Conservation (phyloP, 2,113 vertebrate genomes). For the Eublepharis macularius region DNA sequence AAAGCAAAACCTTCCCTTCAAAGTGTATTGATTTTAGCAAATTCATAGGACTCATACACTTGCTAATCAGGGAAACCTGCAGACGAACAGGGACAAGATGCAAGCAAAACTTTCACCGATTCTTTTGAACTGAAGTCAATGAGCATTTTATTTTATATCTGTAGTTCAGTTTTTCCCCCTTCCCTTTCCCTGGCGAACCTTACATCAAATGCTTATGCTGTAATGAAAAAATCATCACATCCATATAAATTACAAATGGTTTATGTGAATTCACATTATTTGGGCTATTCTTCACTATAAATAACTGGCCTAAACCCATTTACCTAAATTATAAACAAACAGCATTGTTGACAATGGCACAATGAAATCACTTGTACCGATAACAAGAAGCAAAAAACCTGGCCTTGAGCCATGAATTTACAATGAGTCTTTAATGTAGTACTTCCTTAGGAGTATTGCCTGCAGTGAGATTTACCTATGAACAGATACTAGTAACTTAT, state of each 20-base stretch:
- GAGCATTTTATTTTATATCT: not conserved
- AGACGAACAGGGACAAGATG: not conserved
- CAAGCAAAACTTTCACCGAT: not conserved
- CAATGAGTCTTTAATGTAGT: not conserved
- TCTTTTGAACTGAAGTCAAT: not conserved
- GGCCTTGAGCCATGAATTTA: not conserved
- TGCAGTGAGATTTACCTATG: not conserved
- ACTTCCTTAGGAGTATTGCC: not conserved
- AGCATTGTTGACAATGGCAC: not conserved
- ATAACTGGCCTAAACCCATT: not conserved
- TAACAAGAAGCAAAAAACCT: not conserved
- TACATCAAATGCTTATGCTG: not conserved
- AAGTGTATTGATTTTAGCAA: not conserved
- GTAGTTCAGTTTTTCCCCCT: not conserved
- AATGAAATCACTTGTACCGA: not conserved
- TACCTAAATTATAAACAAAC: not conserved
- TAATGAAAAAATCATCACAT: not conserved
- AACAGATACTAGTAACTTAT: too few relatives aligned
- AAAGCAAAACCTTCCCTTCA: not conserved
- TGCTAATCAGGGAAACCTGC: not conserved
- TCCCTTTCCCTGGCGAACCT: too few relatives aligned
- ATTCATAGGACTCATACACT: not conserved
- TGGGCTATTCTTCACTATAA: not conserved
- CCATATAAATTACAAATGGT: not conserved
- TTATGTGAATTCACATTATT: not conserved